Conservation (phyloP, 1,140 invertebrate species). For the Cephus cinctus region DNA sequence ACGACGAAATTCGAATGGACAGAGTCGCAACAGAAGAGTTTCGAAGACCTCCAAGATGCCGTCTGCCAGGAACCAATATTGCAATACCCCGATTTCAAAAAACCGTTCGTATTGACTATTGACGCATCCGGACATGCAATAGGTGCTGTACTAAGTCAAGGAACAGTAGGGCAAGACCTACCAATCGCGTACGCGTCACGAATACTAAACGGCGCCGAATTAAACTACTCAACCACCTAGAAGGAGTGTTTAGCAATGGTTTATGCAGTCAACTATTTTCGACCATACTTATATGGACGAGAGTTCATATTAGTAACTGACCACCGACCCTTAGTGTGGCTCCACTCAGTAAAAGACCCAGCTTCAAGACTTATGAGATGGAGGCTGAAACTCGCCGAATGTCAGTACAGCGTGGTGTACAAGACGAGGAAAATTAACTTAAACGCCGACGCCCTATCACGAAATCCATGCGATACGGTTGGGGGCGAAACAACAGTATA, state of each 20-base stretch:
- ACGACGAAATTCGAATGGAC: slow-evolving; percentile 14
- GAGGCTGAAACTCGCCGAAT: slow-evolving; percentile 16
- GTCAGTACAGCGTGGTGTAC: slow-evolving; percentile 19
- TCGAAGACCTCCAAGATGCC: slow-evolving; percentile 13
- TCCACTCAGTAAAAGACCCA: slow-evolving; percentile 26
- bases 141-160: slow-evolving; percentile 28
- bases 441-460: slow-evolving; percentile 18
- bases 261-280: slow-evolving; percentile 22
- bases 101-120: slow-evolving; percentile 26
- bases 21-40: slow-evolving; percentile 10
- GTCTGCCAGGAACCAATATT: slow-evolving; percentile 17
- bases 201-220: slow-evolving; percentile 23
- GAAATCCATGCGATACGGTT: too few relatives aligned
- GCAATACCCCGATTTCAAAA: slow-evolving; percentile 26
- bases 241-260: slow-evolving; percentile 48
- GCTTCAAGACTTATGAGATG: slow-evolving; percentile 18
- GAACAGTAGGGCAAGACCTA: slow-evolving; percentile 21
- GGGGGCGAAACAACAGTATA: too few relatives aligned
- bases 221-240: slow-evolving; percentile 31
- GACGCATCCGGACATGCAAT: slow-evolving; percentile 25
- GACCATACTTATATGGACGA: slow-evolving; percentile 37
- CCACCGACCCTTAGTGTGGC: slow-evolving; percentile 42
- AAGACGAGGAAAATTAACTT: slow-evolving; percentile 15
- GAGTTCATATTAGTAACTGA: slow-evolving; percentile 48
- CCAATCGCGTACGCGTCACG: slow-evolving; percentile 27